Evolutionary conservation across 2,888 invertebrate species (phyloP).

Genomic region (Sminthurinus aureus): DNA sequence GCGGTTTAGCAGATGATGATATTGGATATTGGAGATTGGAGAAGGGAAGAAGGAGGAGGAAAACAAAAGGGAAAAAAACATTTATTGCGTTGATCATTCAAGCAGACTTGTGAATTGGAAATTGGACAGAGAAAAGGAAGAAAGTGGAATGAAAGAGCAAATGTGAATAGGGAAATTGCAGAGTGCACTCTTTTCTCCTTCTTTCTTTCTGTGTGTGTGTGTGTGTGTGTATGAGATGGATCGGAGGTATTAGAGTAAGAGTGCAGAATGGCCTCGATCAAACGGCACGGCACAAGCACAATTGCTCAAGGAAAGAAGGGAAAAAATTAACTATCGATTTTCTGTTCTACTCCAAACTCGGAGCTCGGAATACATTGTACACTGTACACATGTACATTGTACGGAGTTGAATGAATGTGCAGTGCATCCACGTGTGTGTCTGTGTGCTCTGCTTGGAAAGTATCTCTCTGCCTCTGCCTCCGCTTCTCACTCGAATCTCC

Average conservation of each 20-base stretch:
- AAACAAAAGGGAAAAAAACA: too few relatives aligned
- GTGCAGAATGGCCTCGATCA: not conserved
- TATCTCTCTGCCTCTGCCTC: not conserved
- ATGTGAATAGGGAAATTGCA: not conserved
- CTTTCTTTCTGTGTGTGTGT: not conserved
- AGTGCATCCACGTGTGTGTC: too few relatives aligned
- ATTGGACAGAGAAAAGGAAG: not conserved
- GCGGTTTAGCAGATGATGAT: not conserved
- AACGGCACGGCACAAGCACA: not conserved
- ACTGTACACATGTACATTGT: too few relatives aligned
- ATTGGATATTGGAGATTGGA: not conserved
- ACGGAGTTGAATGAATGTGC: too few relatives aligned
- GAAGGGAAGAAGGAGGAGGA: not conserved
- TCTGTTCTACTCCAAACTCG: not conserved
- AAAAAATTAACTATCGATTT: constrained; percentile 20
- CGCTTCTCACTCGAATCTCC: not conserved
- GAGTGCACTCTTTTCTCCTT: not conserved
- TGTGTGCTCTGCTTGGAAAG: too few relatives aligned
- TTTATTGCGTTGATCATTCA: too few relatives aligned
- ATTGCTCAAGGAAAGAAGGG: not conserved
- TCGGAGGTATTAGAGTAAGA: too few relatives aligned
- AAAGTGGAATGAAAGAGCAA: not conserved
- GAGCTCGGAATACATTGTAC: too few relatives aligned
- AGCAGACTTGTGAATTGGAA: not conserved
- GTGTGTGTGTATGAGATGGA: not conserved